Evolutionary conservation across 2,797 vertebrate species (phyloP), one percentile per base, ranked within the genome.

Genomic region (Miichthys miiuy): DNA sequence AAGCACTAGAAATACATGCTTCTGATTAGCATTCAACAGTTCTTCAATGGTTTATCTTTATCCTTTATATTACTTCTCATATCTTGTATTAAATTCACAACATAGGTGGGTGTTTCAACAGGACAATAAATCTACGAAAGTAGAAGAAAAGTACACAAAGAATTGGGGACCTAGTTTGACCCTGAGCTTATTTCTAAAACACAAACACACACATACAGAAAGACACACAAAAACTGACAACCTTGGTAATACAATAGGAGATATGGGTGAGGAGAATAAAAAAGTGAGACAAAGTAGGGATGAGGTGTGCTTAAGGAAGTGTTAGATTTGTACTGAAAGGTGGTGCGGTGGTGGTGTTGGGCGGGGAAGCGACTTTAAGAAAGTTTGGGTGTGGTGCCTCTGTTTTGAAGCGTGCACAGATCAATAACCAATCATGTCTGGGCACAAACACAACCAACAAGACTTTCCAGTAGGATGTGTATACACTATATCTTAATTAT

Each of bases 1-100:
- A 68, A 66, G 66, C 12, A 76, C 38, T 23, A 54, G 42, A 82
- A 65, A 81, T 38, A 68, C n/a, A 81, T 46, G 14, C 60, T 54
- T 74, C 21, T 75, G 55, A 89, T 87, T 64, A 81, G 47, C 48
- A 83, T 88, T 86, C 68, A 82, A 64, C 68, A 66, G 51, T 18
- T 76, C 55, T 51, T 50, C 56, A 61, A 72, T 63, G 60, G 62
- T 60, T 68, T 34, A 68, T 81, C 55, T 58, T 78, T 34, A 51
- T 75, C 23, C 21, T 38, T 60, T 38, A 68, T 23, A 69, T 81
- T 44, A 73, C 89, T 68, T 84, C 57, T 77, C 20, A 54, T 72
- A 62, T 87, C 57, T 73, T 61, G 8, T 57, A 68, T 80, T 69
- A 70, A 77, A 70, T 77, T 73, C 56, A 72, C 72, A 50, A 78